Evolutionary conservation across 2,888 invertebrate genomes (phyloP), one percentile per base, ranked within the genome.

Genomic region (Brassicogethes aeneus): DNA sequence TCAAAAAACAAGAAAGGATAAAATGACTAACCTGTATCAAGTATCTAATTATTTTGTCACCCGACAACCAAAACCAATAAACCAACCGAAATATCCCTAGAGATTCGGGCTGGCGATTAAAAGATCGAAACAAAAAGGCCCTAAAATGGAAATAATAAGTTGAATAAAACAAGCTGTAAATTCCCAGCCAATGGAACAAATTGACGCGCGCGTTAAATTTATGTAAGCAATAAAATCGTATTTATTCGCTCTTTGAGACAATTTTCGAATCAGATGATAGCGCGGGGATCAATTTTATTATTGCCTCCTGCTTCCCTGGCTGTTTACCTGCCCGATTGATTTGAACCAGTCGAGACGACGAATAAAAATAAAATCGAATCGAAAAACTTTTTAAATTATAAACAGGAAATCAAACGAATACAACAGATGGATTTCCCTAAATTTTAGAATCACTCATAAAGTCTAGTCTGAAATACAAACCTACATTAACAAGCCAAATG

Each of bases 191-290:
- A 23, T 30, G 12, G 14, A 37, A 37, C 30, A 13, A 37, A 37
- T 12, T 32, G 39, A 39, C 32, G 15, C 15, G 7, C 5, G 3
- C 13, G 32, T 39, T 39, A 33, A 39, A 33, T 39, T 39, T 39
- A 39, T 39, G 17, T 37, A 37, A 33, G 33, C 39, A 39, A 39
- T 39, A 39, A 39, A 39, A 33, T 17, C 16, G 33, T 31, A 37
- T 33, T 39, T 37, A 35, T 48, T 43, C 35, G 41, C 48, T 39
- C 48, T 48, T 46, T 45, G 48, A 43, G 48, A 48, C 48, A 46
- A 43, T 48, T 48, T 45, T 33, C 35, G 17, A 33, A 32, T 40
- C 32, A 39, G 43, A 46, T 41, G 43, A 41, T 42, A 41, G 43
- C 46, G 16, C 16, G 16, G 46, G 46, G 46, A 46, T 44, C 46